Conservation (phyloP, 2,113 vertebrate genomes). For the Nyctibius bracteatus region DNA sequence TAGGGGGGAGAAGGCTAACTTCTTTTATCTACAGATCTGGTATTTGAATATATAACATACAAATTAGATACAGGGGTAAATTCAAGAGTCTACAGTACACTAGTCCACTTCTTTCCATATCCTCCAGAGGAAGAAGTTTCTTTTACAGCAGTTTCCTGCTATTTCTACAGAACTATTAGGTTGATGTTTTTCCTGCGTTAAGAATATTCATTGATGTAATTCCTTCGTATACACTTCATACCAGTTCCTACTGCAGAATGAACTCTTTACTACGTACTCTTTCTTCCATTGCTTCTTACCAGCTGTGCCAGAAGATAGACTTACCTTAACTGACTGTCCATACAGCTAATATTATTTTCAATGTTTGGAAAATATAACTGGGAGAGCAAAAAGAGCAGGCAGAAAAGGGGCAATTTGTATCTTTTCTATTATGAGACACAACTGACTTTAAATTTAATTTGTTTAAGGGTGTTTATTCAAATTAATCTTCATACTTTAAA, state of each 20-base stretch:
- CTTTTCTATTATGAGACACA: background rate
- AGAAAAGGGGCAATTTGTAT: background rate
- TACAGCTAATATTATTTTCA: background rate
- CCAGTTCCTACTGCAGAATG: background rate
- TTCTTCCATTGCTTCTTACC: background rate
- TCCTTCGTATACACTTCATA: background rate
- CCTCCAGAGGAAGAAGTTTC: background rate
- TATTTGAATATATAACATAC: background rate
- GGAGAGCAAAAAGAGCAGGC: background rate
- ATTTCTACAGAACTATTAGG: background rate
- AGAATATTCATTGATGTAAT: background rate
- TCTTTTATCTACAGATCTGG: background rate
- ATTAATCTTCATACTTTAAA: background rate
- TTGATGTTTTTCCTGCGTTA: background rate
- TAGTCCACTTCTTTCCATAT: background rate
- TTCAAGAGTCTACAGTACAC: background rate
- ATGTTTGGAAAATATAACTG: background rate
- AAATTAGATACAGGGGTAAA: background rate
- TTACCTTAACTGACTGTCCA: background rate
- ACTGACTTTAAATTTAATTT: background rate
- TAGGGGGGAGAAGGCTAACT: background rate
- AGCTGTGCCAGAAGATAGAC: background rate
- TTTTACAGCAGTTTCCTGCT: background rate
- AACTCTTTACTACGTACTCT: background rate
- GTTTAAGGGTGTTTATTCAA: background rate